phyloP scores from a whole-genome alignment of 2,113 vertebrate genomes.

The Phaethornis superciliosus region DNA sequence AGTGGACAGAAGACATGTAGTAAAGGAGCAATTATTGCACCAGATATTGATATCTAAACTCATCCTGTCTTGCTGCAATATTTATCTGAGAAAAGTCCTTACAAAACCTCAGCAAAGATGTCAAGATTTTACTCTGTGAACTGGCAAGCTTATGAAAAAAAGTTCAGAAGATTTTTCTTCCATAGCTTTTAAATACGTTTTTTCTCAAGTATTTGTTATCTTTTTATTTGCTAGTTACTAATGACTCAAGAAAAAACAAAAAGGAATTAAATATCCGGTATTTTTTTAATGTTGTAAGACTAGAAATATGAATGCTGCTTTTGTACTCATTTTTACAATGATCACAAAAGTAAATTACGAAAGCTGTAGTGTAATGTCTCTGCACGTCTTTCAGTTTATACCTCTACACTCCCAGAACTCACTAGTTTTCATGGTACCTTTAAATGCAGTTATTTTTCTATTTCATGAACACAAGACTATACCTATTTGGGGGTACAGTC shows the following conservation, averaged over 20 bases:
- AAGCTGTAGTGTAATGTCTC: not conserved
- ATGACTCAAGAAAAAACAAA: not conserved
- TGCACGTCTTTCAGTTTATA: not conserved
- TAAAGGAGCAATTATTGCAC: not conserved
- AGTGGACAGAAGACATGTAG: not conserved
- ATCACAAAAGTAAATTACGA: not conserved
- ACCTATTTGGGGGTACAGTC: not conserved
- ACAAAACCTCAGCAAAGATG: not conserved
- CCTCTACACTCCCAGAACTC: not conserved
- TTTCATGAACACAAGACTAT: not conserved
- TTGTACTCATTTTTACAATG: not conserved
- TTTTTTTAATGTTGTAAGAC: not conserved
- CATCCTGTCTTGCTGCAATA: not conserved
- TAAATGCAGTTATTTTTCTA: not conserved
- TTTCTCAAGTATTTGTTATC: not conserved
- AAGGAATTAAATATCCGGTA: not conserved
- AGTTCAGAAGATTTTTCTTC: accelerated
- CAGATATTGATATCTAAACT: not conserved
- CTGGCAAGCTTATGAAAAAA: not conserved
- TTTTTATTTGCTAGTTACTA: not conserved
- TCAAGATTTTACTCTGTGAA: not conserved
- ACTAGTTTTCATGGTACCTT: not conserved
- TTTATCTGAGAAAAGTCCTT: not conserved
- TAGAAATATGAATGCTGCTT: not conserved
- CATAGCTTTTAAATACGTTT: not conserved